A percentile compares a stretch with the other conserved stretches of the same genome.
phyloP scores from a whole-genome alignment of 2,888 invertebrate genomes.

The Teleiodes luculella region DNA sequence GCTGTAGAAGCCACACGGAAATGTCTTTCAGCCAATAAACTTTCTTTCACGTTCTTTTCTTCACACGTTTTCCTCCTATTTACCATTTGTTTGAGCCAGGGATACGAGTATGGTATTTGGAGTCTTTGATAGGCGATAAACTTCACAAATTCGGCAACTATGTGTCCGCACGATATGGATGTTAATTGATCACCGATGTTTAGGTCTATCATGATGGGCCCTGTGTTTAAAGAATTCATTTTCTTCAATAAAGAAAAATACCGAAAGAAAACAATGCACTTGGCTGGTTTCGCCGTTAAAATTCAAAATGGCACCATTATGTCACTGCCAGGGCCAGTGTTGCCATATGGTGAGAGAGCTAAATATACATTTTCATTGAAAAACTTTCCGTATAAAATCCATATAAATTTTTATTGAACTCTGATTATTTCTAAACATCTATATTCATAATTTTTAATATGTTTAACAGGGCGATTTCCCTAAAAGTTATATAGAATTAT shows the following conservation, averaged over 20 bases:
- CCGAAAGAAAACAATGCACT: too few relatives aligned
- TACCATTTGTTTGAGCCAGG: conserved; percentile 69
- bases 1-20: conserved; percentile 62
- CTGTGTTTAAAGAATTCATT: conserved; percentile 14
- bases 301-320: too few relatives aligned
- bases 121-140: conserved; percentile 77
- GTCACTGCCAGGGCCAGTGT: too few relatives aligned
- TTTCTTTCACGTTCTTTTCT: conserved; percentile 44
- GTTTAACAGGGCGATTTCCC: too few relatives aligned
- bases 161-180: conserved; percentile 75
- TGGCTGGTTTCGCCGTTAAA: too few relatives aligned
- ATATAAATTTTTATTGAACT: too few relatives aligned
- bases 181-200: conserved; percentile 75
- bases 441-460: too few relatives aligned
- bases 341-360: too few relatives aligned
- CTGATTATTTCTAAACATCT: too few relatives aligned
- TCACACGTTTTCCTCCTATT: conserved; percentile 50
- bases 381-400: too few relatives aligned
- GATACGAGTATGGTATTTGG: conserved; percentile 74
- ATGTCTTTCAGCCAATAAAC: conserved; percentile 62
- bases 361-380: too few relatives aligned
- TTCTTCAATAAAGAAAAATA: neutral
- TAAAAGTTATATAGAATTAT: too few relatives aligned
- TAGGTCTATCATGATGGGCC: conserved; percentile 51
- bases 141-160: conserved; percentile 78